Conservation (phyloP, 2,888 invertebrate genomes). For the Drosophila seclusa region DNA sequence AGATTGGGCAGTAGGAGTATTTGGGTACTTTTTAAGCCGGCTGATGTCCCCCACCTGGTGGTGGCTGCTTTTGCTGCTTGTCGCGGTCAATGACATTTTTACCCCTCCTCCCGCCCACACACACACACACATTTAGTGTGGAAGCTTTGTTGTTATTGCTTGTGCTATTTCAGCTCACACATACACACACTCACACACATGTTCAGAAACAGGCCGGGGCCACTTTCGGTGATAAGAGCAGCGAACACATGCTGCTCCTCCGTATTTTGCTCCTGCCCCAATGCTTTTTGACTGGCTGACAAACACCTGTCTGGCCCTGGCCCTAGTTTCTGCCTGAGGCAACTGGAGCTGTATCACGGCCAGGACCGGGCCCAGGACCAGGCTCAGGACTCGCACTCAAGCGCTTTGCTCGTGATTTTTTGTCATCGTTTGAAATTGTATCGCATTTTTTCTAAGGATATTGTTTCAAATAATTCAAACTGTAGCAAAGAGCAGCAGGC, state of each 20-base stretch:
- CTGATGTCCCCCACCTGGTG: slow-evolving; percentile 9
- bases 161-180: slow-evolving; percentile 57
- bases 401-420: slow-evolving; percentile 57
- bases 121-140: slow-evolving; percentile 3
- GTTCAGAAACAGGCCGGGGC: slow-evolving; percentile 18
- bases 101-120: not conserved
- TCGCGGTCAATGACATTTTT: slow-evolving; percentile 66
- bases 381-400: slow-evolving; percentile 3
- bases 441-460: slow-evolving; percentile 76
- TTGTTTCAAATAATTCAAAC: slow-evolving; percentile 82
- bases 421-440: slow-evolving; percentile 73
- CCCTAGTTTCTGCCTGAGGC: slow-evolving; percentile 33
- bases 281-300: slow-evolving; percentile 57
- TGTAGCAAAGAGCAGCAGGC: slow-evolving; percentile 52
- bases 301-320: slow-evolving; percentile 74
- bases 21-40: slow-evolving; percentile 23
- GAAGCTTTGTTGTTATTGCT: slow-evolving; percentile 55
- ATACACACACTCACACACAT: slow-evolving; percentile 25
- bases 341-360: not conserved
- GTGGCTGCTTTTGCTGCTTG: slow-evolving; percentile 22
- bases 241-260: slow-evolving; percentile 51
- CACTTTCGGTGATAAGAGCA: slow-evolving; percentile 64
- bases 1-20: not conserved
- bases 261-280: slow-evolving; percentile 17
- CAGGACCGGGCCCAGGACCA: not conserved